These are phyloP conservation scores for Podiceps cristatus DNA, from an alignment of 2,113 vertebrate species.

Conservation along the genomic window DNA sequence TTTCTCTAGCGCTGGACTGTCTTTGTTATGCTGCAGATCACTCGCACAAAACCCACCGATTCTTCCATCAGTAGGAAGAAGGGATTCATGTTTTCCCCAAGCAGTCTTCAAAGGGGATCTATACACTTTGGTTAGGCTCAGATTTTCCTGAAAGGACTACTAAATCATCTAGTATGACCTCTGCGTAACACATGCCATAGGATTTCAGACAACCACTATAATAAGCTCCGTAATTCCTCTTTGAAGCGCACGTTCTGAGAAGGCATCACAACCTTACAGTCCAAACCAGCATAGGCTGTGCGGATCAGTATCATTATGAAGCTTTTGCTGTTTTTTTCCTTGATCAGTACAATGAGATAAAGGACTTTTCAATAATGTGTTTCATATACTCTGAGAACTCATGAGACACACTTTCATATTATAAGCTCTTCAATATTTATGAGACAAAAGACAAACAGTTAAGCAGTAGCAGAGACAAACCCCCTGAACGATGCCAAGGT, in stretches of 20 bases:
- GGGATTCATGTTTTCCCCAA: neutral
- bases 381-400: neutral
- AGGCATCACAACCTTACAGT: neutral
- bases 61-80: neutral
- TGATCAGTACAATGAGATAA: neutral
- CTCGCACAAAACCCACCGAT: neutral
- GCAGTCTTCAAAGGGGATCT: neutral
- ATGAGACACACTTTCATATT: neutral
- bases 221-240: neutral
- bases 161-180: neutral
- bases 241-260: neutral
- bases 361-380: neutral
- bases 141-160: neutral
- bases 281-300: neutral
- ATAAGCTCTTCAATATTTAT: neutral
- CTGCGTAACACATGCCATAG: neutral
- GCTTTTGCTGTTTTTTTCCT: neutral
- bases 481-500: neutral
- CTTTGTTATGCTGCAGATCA: neutral
- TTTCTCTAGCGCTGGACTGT: neutral
- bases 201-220: neutral
- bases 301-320: neutral
- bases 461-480: neutral
- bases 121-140: neutral
- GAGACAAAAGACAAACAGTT: neutral